phyloP scores from a whole-genome alignment of 2,113 vertebrate genomes.

The Myiozetetes cayanensis region DNA sequence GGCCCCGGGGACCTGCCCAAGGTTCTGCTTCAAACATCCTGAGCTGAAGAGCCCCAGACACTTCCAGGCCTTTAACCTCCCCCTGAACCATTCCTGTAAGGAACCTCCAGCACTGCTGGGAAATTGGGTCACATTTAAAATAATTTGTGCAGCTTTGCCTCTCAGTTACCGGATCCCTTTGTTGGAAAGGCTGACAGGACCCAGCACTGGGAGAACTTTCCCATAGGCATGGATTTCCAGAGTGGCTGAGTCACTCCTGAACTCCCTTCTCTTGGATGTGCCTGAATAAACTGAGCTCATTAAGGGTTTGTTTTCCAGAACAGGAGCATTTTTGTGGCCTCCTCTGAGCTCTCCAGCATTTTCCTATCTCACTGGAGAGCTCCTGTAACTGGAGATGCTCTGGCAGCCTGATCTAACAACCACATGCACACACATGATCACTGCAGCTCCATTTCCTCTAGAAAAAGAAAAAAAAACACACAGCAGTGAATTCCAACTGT shows the following conservation, averaged over 20 bases:
- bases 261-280: not conserved
- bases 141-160: not conserved
- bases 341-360: not conserved
- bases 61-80: not conserved
- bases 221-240: not conserved
- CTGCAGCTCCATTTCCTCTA: not conserved
- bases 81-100: not conserved
- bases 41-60: not conserved
- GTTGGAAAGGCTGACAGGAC: not conserved
- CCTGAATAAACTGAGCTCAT: not conserved
- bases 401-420: rapidly evolving
- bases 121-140: not conserved
- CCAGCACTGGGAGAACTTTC: not conserved
- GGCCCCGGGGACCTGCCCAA: not conserved
- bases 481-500: not conserved
- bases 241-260: not conserved
- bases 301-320: not conserved
- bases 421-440: not conserved
- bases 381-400: not conserved
- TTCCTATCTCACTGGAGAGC: not conserved
- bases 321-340: not conserved
- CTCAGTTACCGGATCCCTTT: not conserved
- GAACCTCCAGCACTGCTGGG: not conserved
- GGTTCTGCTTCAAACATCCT: not conserved
- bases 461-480: not conserved